phyloP scores from a whole-genome alignment of 2,888 invertebrate genomes.

The Alloscopus bannaensis region DNA sequence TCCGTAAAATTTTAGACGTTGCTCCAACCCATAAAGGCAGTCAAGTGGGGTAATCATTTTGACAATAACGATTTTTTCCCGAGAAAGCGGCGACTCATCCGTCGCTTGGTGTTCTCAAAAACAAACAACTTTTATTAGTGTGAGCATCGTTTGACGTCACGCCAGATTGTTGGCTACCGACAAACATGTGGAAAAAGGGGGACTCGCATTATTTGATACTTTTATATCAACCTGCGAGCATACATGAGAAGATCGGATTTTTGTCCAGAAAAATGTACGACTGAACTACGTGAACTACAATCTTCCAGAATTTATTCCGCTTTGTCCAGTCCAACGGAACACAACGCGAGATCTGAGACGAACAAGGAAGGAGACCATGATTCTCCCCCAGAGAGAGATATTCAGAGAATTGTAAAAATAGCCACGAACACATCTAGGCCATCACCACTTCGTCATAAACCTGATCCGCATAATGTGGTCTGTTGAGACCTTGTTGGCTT shows the following conservation, averaged over 20 bases:
- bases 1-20: slow-evolving; percentile 2
- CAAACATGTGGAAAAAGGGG: slow-evolving; percentile 23
- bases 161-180: slow-evolving; percentile 12
- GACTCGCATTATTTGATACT: too few relatives aligned
- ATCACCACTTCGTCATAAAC: slow-evolving; percentile 26
- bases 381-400: slow-evolving; percentile 16
- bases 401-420: slow-evolving; percentile 12
- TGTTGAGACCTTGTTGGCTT: not conserved
- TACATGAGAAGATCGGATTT: too few relatives aligned
- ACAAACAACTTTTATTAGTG: slow-evolving; percentile 23
- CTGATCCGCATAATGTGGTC: slow-evolving; percentile 33
- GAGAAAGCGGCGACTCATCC: not conserved
- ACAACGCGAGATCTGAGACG: not conserved
- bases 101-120: slow-evolving; percentile 3
- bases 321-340: too few relatives aligned
- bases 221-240: too few relatives aligned
- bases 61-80: not conserved
- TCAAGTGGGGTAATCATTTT: slow-evolving; percentile 3
- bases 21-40: not conserved
- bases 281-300: not conserved
- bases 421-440: slow-evolving; percentile 5
- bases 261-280: too few relatives aligned
- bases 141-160: slow-evolving; percentile 37
- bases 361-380: slow-evolving; percentile 6
- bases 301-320: too few relatives aligned